Evolutionary conservation across 2,113 vertebrate genomes (phyloP).

Genomic region (Geococcyx californianus): DNA sequence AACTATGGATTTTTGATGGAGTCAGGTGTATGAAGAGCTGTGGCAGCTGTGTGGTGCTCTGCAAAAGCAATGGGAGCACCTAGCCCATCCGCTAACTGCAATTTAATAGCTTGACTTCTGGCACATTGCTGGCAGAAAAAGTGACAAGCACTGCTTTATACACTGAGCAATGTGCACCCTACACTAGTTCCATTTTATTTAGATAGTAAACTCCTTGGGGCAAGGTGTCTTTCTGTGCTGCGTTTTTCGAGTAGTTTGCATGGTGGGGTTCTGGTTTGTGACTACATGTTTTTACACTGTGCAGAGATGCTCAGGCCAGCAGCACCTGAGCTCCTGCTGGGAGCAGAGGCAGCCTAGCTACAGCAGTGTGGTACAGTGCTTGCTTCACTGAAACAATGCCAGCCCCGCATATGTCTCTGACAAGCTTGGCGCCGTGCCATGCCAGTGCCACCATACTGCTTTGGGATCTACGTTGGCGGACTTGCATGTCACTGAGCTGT

Average conservation of each 20-base stretch:
- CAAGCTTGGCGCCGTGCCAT: neutral
- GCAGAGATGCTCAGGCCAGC: neutral
- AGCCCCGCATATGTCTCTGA: fast-evolving
- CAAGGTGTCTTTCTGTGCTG: conserved; percentile 31
- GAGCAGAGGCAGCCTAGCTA: neutral
- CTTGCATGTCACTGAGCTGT: neutral
- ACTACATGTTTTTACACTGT: neutral
- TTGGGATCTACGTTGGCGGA: neutral
- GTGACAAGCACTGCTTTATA: conserved; percentile 27
- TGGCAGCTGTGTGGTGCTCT: neutral
- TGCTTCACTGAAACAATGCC: neutral
- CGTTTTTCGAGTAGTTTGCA: neutral
- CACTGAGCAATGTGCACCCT: conserved; percentile 14
- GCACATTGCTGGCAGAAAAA: conserved; percentile 41
- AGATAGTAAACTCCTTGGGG: conserved; percentile 52
- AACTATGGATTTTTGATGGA: conserved; percentile 27
- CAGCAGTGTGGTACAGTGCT: fast-evolving
- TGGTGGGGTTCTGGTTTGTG: neutral
- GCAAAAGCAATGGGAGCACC: conserved; percentile 16
- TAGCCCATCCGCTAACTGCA: conserved; percentile 42
- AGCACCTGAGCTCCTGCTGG: neutral
- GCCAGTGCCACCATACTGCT: fast-evolving
- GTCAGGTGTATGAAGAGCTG: conserved; percentile 1
- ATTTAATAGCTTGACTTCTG: conserved; percentile 51
- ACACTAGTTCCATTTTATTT: conserved; percentile 63